A percentile compares a stretch with the other conserved stretches of the same genome.
Evolutionary conservation across 2,888 invertebrate species (phyloP).

Genomic region (Agrotis segetum): DNA sequence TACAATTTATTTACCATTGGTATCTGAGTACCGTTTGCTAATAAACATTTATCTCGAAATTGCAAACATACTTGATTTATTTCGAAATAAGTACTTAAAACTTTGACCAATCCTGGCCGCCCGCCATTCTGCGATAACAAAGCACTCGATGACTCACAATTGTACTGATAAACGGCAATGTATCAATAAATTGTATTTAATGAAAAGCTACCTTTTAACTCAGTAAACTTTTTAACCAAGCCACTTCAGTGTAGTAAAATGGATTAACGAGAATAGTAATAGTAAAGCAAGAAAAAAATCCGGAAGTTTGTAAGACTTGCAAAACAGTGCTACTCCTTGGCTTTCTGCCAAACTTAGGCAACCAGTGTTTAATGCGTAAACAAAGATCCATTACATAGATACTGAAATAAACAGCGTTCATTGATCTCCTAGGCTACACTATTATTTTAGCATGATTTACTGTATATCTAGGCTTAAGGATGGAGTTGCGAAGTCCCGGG

Average conservation of each 20-base stretch:
- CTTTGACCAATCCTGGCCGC: background rate
- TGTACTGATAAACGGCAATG: conserved; percentile 14
- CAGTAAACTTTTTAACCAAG: conserved; percentile 10
- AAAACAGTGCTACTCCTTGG: conserved; percentile 69
- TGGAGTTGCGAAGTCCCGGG: conserved; percentile 13
- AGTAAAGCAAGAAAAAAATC: conserved; percentile 49
- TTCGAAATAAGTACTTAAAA: conserved; percentile 20
- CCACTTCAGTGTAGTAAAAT: conserved; percentile 13
- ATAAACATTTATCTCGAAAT: conserved; percentile 22
- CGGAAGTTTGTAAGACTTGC: conserved; percentile 65
- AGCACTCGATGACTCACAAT: conserved; percentile 35
- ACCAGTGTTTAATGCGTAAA: conserved; percentile 74
- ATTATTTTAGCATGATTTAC: conserved; percentile 58
- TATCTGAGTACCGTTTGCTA: conserved; percentile 9
- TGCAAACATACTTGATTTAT: conserved; percentile 26
- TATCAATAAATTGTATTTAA: conserved; percentile 2
- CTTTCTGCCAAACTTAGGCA: conserved; percentile 72
- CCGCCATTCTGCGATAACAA: conserved; percentile 21
- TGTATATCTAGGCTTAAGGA: conserved; percentile 31
- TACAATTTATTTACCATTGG: conserved; percentile 1
- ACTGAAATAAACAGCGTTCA: conserved; percentile 78
- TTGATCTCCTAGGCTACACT: conserved; percentile 68
- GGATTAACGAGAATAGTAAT: conserved; percentile 13
- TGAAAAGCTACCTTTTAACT: conserved; percentile 10
- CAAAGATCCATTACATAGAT: conserved; percentile 76